Conservation (phyloP, 1,140 invertebrate species). For the Melipona quadrifasciata region DNA sequence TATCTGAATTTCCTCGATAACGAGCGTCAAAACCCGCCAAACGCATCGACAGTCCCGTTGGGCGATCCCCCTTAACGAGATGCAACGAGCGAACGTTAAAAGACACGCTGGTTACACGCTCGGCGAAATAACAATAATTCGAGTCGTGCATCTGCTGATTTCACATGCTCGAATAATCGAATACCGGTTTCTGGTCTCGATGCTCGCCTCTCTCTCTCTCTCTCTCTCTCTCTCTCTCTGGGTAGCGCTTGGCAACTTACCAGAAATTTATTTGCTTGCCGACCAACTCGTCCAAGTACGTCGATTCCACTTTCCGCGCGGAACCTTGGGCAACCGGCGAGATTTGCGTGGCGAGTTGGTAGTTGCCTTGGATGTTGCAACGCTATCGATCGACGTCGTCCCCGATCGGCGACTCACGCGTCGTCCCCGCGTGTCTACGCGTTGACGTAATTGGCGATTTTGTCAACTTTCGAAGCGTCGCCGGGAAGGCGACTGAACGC, state of each 20-base stretch:
- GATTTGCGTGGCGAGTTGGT: constrained; percentile 63
- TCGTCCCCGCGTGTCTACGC: no score
- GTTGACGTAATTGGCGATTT: constrained; percentile 28
- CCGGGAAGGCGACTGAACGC: constrained; percentile 15
- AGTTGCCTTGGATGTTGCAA: constrained; percentile 53
- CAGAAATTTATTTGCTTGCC: constrained; percentile 68
- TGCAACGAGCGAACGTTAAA: background rate
- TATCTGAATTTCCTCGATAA: no score
- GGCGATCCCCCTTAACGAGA: background rate
- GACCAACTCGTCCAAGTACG: constrained; percentile 61
- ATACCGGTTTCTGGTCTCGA: constrained; percentile 39
- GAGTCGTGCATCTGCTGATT: constrained; percentile 61
- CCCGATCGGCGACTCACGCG: no score
- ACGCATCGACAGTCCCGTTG: background rate
- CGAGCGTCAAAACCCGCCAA: background rate
- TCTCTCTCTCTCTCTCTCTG: background rate
- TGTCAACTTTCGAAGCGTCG: constrained; percentile 20
- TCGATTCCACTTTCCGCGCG: constrained; percentile 55
- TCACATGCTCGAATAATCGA: constrained; percentile 71
- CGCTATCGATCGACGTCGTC: constrained; percentile 48
- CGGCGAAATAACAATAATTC: constrained; percentile 65
- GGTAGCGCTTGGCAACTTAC: constrained; percentile 57
- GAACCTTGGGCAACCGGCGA: constrained; percentile 45
- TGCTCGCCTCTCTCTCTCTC: background rate
- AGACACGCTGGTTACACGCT: constrained; percentile 1